These are phyloP conservation scores for Mycalesis mineus DNA, from an alignment of 2,888 invertebrate species.

Conservation along the genomic window DNA sequence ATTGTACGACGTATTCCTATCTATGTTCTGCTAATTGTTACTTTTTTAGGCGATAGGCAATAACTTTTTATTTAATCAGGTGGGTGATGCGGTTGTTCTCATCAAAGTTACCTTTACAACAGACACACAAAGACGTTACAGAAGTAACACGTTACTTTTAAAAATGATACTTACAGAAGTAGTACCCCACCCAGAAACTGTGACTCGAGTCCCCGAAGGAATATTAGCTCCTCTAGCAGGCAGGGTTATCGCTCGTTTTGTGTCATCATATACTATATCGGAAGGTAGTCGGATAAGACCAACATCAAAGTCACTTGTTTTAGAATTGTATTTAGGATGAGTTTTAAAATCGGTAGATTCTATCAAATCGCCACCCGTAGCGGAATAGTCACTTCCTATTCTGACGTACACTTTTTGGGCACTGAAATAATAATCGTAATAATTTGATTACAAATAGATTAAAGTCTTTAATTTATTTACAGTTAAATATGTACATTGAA, in stretches of 20 bases:
- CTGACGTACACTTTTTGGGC: slow-evolving; percentile 44
- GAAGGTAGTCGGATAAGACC: slow-evolving; percentile 50
- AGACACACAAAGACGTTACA: too few relatives aligned
- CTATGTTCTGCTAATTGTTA: too few relatives aligned
- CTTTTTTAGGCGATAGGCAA: too few relatives aligned
- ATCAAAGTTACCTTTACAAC: too few relatives aligned
- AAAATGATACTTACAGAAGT: slow-evolving; percentile 23
- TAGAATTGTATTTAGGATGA: slow-evolving; percentile 57
- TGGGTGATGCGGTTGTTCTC: too few relatives aligned
- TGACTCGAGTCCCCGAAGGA: slow-evolving; percentile 37
- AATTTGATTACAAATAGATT: too few relatives aligned
- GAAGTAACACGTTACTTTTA: not conserved
- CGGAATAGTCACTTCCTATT: slow-evolving; percentile 54
- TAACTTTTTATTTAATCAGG: too few relatives aligned
- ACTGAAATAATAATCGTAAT: slow-evolving; percentile 42
- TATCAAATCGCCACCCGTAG: slow-evolving; percentile 57
- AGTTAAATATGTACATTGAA: too few relatives aligned
- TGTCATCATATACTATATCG: slow-evolving; percentile 49
- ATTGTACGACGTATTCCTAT: too few relatives aligned
- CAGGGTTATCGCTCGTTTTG: slow-evolving; percentile 39
- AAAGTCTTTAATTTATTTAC: too few relatives aligned
- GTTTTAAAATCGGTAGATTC: slow-evolving; percentile 38
- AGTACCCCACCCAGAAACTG: slow-evolving; percentile 60
- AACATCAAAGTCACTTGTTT: slow-evolving; percentile 62
- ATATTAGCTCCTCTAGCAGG: slow-evolving; percentile 36